Conservation (phyloP, 2,113 vertebrate species). For the Crocuta crocuta region DNA sequence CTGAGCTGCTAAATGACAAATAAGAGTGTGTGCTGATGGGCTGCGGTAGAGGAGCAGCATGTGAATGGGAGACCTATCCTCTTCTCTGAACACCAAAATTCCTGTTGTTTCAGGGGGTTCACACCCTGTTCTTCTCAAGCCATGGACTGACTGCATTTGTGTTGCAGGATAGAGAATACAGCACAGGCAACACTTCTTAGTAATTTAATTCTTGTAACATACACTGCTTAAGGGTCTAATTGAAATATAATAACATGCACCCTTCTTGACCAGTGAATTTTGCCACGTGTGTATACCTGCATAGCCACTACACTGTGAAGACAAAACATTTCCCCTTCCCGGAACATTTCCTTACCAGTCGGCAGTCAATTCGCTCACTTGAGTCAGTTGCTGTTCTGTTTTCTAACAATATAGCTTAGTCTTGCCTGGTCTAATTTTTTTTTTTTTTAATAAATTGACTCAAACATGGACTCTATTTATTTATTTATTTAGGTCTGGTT, state of each 20-base stretch:
- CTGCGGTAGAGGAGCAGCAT: background rate
- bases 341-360: rapidly evolving
- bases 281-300: background rate
- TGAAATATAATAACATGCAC: background rate
- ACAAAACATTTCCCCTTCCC: background rate
- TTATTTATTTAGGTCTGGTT: background rate
- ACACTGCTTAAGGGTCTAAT: background rate
- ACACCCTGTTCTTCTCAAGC: background rate
- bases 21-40: background rate
- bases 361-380: background rate
- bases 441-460: background rate
- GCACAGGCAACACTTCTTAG: background rate
- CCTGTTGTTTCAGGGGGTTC: background rate
- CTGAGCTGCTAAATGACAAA: background rate
- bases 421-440: background rate
- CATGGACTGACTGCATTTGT: background rate
- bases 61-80: background rate
- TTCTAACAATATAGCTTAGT: background rate
- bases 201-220: background rate
- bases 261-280: background rate
- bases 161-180: background rate
- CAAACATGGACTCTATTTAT: background rate
- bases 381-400: background rate
- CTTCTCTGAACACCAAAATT: background rate
- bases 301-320: background rate